Percentiles rank a stretch among this genome's conserved stretches.
Conservation (phyloP, 2,113 vertebrate genomes). For the Paramormyrops kingsleyae region DNA sequence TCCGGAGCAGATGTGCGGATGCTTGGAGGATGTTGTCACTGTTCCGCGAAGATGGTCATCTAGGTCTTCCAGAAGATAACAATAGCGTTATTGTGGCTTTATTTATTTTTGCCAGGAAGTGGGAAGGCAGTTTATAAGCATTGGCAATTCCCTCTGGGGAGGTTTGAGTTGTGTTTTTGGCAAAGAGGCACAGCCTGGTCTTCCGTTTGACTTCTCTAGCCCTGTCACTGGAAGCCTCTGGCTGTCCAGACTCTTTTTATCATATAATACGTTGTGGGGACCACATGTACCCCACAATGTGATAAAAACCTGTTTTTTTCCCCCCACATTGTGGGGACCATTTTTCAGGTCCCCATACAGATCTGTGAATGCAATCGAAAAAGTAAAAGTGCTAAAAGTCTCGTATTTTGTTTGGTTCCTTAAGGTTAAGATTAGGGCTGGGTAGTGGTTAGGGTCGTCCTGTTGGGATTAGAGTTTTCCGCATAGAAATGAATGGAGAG, state of each 20-base stretch:
- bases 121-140: not conserved
- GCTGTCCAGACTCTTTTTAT: not conserved
- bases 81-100: not conserved
- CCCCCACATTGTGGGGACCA: no score
- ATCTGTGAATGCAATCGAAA: no score
- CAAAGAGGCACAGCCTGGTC: not conserved
- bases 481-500: no score
- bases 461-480: no score
- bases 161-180: not conserved
- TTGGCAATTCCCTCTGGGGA: not conserved
- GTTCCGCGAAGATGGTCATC: not conserved
- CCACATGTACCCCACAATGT: no score
- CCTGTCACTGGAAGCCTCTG: not conserved
- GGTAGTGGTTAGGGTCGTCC: no score
- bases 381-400: no score
- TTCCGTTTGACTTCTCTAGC: not conserved
- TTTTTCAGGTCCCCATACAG: no score
- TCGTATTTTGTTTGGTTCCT: no score
- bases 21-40: not conserved
- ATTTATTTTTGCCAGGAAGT: not conserved
- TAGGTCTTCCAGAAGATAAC: not conserved
- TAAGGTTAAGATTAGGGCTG: no score
- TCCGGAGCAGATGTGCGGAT: not conserved
- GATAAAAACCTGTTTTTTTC: no score
- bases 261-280: no score